Conservation (phyloP, 1,140 invertebrate species). For the Bombus breviceps region DNA sequence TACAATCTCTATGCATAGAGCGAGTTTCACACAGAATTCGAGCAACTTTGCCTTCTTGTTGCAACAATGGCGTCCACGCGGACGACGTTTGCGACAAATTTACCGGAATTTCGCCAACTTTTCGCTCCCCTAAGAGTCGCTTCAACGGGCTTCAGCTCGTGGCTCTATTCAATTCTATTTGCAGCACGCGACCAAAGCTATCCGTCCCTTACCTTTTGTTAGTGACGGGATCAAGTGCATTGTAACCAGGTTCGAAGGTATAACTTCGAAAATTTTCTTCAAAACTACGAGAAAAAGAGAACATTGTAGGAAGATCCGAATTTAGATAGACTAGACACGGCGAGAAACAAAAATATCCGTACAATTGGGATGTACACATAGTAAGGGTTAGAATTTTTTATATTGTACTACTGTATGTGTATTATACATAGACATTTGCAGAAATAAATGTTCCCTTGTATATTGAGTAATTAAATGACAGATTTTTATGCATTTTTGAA, state of each 20-base stretch:
- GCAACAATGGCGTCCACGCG: background rate
- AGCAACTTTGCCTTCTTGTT: no score
- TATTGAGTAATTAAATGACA: no score
- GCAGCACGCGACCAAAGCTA: background rate
- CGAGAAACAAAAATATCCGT: no score
- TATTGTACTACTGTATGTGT: no score
- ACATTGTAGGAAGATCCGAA: no score
- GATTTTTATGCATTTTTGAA: no score
- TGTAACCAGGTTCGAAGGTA: background rate
- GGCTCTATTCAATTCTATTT: slow-evolving; percentile 3
- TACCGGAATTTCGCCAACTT: background rate
- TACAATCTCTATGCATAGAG: background rate
- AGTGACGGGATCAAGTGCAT: background rate
- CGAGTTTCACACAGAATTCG: background rate
- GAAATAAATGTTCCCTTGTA: no score
- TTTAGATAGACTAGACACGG: no score
- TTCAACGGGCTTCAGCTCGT: background rate
- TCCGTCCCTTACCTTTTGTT: background rate
- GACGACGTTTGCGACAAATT: slow-evolving; percentile 2
- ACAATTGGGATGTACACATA: no score
- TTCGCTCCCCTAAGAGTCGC: background rate
- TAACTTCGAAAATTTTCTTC: background rate
- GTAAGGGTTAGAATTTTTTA: no score
- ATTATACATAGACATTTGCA: no score
- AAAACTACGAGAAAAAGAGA: background rate